Percentiles rank a stretch among this genome's conserved stretches.
These are phyloP conservation scores for Ifrita kowaldi DNA, from an alignment of 2,113 vertebrate genomes.

Conservation along the genomic window DNA sequence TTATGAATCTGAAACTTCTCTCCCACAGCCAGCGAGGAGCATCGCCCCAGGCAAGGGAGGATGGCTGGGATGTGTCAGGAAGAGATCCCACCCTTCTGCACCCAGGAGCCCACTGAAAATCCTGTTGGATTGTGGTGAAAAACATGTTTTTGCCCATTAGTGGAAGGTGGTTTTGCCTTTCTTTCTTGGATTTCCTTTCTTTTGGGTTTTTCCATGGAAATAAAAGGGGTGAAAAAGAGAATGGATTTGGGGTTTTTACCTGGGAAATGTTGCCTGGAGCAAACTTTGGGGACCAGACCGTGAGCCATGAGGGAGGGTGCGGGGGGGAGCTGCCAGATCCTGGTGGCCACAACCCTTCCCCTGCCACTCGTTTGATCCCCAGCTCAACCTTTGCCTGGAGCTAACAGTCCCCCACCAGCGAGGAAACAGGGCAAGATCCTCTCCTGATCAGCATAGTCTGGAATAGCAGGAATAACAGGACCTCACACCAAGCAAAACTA, in stretches of 20 bases:
- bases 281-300: background rate
- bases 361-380: background rate
- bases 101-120: background rate
- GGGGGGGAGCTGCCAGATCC: background rate
- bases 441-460: background rate
- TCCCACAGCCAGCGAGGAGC: background rate
- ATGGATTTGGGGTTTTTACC: background rate
- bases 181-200: background rate
- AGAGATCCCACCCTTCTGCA: background rate
- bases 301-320: background rate
- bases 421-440: background rate
- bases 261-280: background rate
- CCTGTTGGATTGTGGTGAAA: background rate
- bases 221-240: accelerated
- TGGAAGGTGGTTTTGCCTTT: background rate
- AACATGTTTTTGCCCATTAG: background rate
- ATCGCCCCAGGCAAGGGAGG: background rate
- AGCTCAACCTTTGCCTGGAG: background rate
- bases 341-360: background rate
- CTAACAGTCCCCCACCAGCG: background rate
- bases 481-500: background rate
- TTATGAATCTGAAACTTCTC: background rate
- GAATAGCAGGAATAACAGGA: background rate
- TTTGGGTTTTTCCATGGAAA: background rate
- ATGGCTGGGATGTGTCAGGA: background rate